phyloP scores from a whole-genome alignment of 1,140 invertebrate genomes.

The Apolygus lucorum region DNA sequence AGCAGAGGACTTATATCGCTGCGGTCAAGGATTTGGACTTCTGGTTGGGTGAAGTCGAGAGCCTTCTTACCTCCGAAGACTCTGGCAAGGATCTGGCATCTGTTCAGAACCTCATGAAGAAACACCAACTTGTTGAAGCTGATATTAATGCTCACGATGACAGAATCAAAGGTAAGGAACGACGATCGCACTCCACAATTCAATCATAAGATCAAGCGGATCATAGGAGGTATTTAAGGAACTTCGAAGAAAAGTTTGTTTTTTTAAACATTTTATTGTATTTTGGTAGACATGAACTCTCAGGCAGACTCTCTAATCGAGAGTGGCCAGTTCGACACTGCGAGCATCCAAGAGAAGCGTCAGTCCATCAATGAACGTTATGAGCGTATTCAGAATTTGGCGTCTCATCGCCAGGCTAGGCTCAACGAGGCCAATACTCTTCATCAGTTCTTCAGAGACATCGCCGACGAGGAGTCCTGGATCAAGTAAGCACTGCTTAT shows the following conservation, averaged over 20 bases:
- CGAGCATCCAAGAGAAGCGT: slow-evolving; percentile 85
- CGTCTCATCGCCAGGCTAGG: slow-evolving; percentile 79
- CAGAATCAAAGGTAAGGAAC: slow-evolving; percentile 66
- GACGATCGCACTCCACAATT: background rate
- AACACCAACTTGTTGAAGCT: slow-evolving; percentile 95
- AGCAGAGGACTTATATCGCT: slow-evolving; percentile 97
- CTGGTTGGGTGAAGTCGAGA: slow-evolving; percentile 98
- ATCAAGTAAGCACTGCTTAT: slow-evolving; percentile 66
- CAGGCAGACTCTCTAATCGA: slow-evolving; percentile 91
- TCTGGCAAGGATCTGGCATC: slow-evolving; percentile 96
- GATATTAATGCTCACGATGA: slow-evolving; percentile 95
- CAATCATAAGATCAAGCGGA: background rate
- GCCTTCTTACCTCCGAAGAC: slow-evolving; percentile 91
- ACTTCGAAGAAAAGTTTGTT: background rate
- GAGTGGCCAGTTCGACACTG: slow-evolving; percentile 88
- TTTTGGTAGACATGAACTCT: slow-evolving; percentile 69
- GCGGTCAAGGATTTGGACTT: slow-evolving; percentile 99
- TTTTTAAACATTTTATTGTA: slow-evolving; percentile 21
- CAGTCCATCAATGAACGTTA: slow-evolving; percentile 90
- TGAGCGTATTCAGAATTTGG: slow-evolving; percentile 83
- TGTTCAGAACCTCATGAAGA: slow-evolving; percentile 99
- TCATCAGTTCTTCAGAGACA: slow-evolving; percentile 98
- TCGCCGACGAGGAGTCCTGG: slow-evolving; percentile 99
- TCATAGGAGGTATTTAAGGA: too few species aligned
- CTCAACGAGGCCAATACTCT: slow-evolving; percentile 93